phyloP scores from a whole-genome alignment of 2,888 invertebrate genomes.

The Rapana venosa region DNA sequence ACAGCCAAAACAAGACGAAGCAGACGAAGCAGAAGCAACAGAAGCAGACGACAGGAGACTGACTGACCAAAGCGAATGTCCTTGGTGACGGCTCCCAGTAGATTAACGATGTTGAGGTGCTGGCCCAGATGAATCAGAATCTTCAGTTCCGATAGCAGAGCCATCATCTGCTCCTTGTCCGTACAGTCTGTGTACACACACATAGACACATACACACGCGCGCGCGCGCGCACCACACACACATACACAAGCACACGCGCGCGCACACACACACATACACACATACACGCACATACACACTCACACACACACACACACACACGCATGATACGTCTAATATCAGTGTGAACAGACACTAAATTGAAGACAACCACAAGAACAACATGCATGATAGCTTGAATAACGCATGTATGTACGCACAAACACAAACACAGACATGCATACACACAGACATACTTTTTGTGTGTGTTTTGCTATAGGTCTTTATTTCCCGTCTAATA shows the following conservation, averaged over 20 bases:
- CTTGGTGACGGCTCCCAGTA: conserved; percentile 95
- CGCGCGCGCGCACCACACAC: background rate
- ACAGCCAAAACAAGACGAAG: background rate
- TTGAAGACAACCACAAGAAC: no score
- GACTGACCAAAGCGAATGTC: conserved; percentile 89
- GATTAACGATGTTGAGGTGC: conserved; percentile 95
- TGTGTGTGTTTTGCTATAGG: no score
- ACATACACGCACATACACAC: conserved; percentile 12
- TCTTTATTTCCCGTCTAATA: no score
- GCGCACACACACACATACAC: background rate
- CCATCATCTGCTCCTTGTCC: conserved; percentile 90
- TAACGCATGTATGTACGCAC: no score
- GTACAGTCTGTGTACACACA: conserved; percentile 83
- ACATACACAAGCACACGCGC: background rate
- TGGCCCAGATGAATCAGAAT: conserved; percentile 96
- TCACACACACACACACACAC: conserved; percentile 13
- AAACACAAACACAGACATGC: no score
- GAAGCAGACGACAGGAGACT: background rate
- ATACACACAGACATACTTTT: no score
- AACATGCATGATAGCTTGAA: no score
- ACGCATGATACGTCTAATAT: background rate
- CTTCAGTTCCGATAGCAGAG: conserved; percentile 94
- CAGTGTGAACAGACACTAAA: no score
- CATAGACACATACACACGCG: background rate
- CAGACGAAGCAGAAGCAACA: background rate